Base-by-base conservation (phyloP, 1,140 invertebrate genomes). In the Brachionus asplanchnoidis region DNA sequence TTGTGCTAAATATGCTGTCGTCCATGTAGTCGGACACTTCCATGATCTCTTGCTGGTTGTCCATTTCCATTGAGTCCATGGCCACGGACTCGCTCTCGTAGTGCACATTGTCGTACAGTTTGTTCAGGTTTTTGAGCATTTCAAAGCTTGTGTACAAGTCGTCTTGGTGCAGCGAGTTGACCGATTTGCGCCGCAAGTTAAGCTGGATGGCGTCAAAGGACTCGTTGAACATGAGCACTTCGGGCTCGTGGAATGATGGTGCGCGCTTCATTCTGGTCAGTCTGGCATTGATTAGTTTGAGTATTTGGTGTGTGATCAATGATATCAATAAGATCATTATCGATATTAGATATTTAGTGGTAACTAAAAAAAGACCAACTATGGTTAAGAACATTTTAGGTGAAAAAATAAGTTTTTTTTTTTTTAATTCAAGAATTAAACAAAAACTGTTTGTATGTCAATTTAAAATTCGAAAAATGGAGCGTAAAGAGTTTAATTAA, bases 301-400 rank as follows among this genome's bases (percentile, higher is more conserved):
- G 40, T 53, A 77, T 32, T 20, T 60, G 53, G 53, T 82, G 79
- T 14, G 79, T 56, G 36, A 82, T 68, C 32, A 60, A 60, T 44
- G 79, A 65, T 60, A 82, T 40, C 14, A 82, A 26, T 32, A 82
- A 56, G 42, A 82, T 65, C 79, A 82, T 82, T 82, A 82, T 82
- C 42, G 79, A 82, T 11, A 44, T n/a, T 11, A 36, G 2, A 44
- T 44, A 68, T 82, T 82, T 82, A 8, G 26, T 23, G 3, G 36
- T 66, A 60, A 82, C 79, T 82, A 68, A 82, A 82, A 82, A 60
- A 32, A 82, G 14, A 82, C 65, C 79, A 82, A 82, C 53, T 23
- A 82, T 65, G 36, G 36, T 82, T 65, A 82, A 82, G 23, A 82
- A 68, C 65, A 77, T 77, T 77, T 50, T 75, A 36, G 6, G 6